phyloP scores from a whole-genome alignment of 2,797 vertebrate species.

The Hoplostethus atlanticus region DNA sequence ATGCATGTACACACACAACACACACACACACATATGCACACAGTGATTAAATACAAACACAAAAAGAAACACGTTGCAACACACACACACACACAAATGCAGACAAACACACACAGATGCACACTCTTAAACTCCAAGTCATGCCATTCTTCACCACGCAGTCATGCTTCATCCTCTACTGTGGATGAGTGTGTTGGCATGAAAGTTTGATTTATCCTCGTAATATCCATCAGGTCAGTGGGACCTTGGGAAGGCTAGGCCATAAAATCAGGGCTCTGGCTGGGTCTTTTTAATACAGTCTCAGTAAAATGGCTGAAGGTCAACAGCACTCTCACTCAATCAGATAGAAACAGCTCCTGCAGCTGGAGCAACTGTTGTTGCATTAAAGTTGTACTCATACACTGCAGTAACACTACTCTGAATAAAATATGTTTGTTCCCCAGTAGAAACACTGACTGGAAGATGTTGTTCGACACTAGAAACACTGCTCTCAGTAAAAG shows the following conservation, averaged over 20 bases:
- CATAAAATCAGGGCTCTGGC: conserved; percentile 77
- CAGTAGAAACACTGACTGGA: conserved; percentile 28
- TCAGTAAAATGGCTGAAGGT: conserved; percentile 83
- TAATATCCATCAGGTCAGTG: conserved; percentile 81
- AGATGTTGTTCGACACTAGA: conserved; percentile 33
- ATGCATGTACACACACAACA: neutral
- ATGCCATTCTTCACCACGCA: conserved; percentile 49
- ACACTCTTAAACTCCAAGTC: conserved; percentile 16
- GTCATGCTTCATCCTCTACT: conserved; percentile 62
- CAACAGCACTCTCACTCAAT: conserved; percentile 76
- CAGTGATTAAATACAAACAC: neutral
- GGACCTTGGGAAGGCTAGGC: conserved; percentile 77
- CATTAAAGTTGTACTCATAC: conserved; percentile 58
- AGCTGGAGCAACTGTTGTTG: conserved; percentile 55
- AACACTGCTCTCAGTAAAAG: conserved; percentile 40
- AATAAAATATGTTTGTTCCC: conserved; percentile 53
- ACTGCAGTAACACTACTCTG: conserved; percentile 35
- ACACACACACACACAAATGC: conserved; percentile 6
- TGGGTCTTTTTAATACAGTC: conserved; percentile 82
- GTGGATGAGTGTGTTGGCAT: conserved; percentile 70
- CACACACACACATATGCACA: neutral
- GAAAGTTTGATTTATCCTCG: conserved; percentile 83
- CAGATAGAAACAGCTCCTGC: conserved; percentile 69
- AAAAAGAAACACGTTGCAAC: neutral
- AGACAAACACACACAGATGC: neutral